Base-by-base conservation (phyloP, 2,113 vertebrate species). In the Equus przewalskii region DNA sequence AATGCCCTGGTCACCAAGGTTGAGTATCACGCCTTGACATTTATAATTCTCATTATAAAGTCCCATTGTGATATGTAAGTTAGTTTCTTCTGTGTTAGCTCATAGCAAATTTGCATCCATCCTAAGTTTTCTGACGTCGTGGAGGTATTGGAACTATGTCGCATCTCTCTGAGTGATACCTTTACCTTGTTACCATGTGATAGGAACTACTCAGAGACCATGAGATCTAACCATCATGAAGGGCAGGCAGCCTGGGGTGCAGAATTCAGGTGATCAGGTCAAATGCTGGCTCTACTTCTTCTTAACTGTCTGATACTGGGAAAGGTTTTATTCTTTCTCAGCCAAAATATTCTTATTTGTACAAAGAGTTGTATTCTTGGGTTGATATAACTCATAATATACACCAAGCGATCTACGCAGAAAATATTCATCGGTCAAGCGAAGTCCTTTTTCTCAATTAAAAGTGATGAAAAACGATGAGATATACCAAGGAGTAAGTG, bases 391-490 rank as follows among this genome's bases (percentile, higher is more conserved):
- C 36, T 41, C 3, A 62, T 41, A 69, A 36, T 83, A 24, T 56
- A 26, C 4, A 89, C 36, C 60, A 83, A 62, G 49, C 73, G 75
- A 5, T 80, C 21, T 84, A 56, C 3, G 12, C 18, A 73, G 62
- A 72, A 88, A 79, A 78, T n/a, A 64, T 30, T 69, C 19, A 56
- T 26, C 60, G 49, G 64, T 90, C 75, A 75, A 92, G 44, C n/a
- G 28, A 49, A 14, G 8, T 33, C 19, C 12, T 60, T 83, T 92
- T 89, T 85, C 72, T 54, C 58, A 36, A 0, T 80, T 83, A 72
- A 82, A 78, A 89, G 41, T 86, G 65, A 51, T 94, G 54, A 73
- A 73, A 83, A 96, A 12, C 36, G 64, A 58, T 96, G 91, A 67
- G 70, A 19, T 81, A 16, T 54, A 78, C 12, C 7, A 81, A 69